Percentiles rank a stretch among this genome's conserved stretches.
phyloP scores from a whole-genome alignment of 2,113 vertebrate genomes.

The Lipophrys pholis region DNA sequence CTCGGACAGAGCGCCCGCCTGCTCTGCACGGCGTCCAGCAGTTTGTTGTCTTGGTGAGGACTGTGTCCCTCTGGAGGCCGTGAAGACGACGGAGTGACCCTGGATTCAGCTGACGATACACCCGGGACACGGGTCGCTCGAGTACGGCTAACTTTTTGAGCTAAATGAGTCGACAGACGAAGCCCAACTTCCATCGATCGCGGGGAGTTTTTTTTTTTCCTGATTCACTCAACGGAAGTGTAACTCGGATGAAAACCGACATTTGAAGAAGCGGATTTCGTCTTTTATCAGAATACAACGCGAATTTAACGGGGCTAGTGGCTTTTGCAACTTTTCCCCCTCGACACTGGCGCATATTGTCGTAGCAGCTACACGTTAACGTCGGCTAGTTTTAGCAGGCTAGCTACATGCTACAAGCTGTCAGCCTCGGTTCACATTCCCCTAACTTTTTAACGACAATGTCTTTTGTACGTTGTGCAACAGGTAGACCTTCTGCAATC shows the following conservation, averaged over 20 bases:
- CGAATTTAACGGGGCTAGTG: background rate
- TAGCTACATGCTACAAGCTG: conserved; percentile 57
- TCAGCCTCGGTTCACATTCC: conserved; percentile 11
- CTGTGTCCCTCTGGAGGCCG: background rate
- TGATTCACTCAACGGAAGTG: conserved; percentile 38
- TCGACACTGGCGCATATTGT: conserved; percentile 20
- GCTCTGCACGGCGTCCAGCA: conserved; percentile 6
- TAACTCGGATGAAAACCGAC: conserved; percentile 10
- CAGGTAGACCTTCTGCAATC: conserved; percentile 38
- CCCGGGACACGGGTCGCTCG: background rate
- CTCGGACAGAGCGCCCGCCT: conserved; percentile 40
- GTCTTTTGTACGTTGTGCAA: conserved; percentile 41
- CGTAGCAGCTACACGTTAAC: conserved; percentile 19
- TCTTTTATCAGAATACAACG: conserved; percentile 1
- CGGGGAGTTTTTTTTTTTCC: conserved; percentile 13
- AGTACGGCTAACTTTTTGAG: conserved; percentile 52
- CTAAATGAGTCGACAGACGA: conserved; percentile 39
- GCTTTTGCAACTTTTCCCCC: conserved; percentile 22
- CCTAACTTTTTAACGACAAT: conserved; percentile 42
- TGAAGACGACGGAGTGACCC: background rate
- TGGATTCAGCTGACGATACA: background rate
- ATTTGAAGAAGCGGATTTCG: background rate
- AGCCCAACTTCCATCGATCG: conserved; percentile 64
- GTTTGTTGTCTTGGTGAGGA: background rate
- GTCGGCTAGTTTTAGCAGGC: conserved; percentile 58